Evolutionary conservation across 2,113 vertebrate genomes (phyloP).

Genomic region (Dicrurus megarhynchus): DNA sequence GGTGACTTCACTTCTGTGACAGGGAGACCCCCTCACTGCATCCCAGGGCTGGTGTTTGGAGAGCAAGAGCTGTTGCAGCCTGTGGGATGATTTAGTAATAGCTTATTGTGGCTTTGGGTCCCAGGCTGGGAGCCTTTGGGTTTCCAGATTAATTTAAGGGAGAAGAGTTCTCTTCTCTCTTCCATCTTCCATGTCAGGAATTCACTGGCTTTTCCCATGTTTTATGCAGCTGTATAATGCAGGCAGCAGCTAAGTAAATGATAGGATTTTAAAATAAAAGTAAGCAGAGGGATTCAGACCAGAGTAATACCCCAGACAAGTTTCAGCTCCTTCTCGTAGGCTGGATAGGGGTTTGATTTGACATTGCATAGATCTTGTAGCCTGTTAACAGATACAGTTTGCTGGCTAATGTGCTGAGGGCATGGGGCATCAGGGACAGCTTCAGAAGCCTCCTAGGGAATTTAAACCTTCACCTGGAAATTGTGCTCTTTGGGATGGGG

Average conservation of each 20-base stretch:
- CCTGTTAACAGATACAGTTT: not conserved
- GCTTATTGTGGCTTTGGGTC: not conserved
- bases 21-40: not conserved
- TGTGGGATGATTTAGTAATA: not conserved
- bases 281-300: not conserved
- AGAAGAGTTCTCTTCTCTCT: not conserved
- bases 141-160: not conserved
- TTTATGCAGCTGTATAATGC: not conserved
- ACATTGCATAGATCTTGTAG: not conserved
- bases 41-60: not conserved
- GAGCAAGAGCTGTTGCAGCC: not conserved
- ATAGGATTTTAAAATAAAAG: not conserved
- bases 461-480: not conserved
- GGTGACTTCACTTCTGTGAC: not conserved
- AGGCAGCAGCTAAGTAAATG: not conserved
- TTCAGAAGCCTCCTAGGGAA: not conserved
- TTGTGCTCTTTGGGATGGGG: not conserved
- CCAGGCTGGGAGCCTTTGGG: not conserved
- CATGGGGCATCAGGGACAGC: not conserved
- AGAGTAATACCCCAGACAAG: not conserved
- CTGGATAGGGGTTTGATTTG: not conserved
- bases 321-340: not conserved
- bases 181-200: not conserved
- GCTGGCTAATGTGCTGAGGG: not conserved
- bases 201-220: not conserved